Conservation (phyloP, 2,888 invertebrate genomes). For the Polyommatus icarus region DNA sequence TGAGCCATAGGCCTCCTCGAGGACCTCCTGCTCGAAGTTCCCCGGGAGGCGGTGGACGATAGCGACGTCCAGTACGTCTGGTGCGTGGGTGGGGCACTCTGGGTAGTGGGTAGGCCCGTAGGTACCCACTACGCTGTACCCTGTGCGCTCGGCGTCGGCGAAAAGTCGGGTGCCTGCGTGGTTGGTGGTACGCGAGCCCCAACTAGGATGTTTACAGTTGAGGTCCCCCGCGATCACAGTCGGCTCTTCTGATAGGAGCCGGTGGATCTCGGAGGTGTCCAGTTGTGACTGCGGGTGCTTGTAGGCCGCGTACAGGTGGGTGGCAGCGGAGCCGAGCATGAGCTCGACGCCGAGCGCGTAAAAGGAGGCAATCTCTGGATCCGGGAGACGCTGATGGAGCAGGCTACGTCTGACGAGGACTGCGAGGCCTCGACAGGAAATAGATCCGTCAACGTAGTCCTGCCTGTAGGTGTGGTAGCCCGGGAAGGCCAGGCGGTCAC, state of each 20-base stretch:
- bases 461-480: neutral
- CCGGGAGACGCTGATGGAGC: neutral
- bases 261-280: no score
- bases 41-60: neutral
- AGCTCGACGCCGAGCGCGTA: neutral
- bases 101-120: neutral
- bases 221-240: no score
- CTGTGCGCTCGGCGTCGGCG: no score
- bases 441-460: neutral
- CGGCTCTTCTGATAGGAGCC: no score
- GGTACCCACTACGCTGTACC: neutral
- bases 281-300: no score
- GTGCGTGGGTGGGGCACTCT: neutral
- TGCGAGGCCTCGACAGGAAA: neutral
- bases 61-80: neutral
- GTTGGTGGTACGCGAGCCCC: no score
- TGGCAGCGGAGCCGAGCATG: neutral
- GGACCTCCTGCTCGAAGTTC: neutral
- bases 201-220: no score
- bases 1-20: neutral
- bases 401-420: neutral
- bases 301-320: no score
- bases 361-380: neutral
- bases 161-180: no score
- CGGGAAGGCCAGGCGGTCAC: neutral